These are phyloP conservation scores for Scolopax bukidnonensis DNA, from an alignment of 2,797 vertebrate genomes.

Conservation along the genomic window DNA sequence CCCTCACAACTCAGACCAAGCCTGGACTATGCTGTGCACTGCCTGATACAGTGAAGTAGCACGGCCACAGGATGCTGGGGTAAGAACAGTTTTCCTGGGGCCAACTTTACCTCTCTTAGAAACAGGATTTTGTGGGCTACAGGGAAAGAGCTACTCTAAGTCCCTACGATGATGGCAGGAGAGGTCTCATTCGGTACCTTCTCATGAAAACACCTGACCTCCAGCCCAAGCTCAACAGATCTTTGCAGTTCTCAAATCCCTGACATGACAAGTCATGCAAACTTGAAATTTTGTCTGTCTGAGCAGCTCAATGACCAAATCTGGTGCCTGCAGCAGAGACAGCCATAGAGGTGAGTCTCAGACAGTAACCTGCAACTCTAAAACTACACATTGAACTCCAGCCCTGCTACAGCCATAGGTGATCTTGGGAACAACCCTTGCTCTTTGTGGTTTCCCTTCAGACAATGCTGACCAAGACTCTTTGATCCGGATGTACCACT, in stretches of 20 bases:
- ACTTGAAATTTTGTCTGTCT: neutral
- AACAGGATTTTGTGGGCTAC: neutral
- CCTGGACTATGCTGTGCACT: neutral
- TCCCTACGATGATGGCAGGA: neutral
- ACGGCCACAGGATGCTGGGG: neutral
- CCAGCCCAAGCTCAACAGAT: neutral
- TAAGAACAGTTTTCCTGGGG: fast-evolving
- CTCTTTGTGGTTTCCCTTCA: neutral
- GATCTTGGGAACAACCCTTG: neutral
- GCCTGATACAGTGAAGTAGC: neutral
- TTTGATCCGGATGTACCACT: neutral
- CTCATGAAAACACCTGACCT: neutral
- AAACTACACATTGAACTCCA: neutral
- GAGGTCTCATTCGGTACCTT: neutral
- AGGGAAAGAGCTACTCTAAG: neutral
- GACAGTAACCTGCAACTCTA: neutral
- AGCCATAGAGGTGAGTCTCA: neutral
- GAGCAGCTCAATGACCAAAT: neutral
- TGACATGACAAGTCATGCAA: neutral
- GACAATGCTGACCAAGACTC: neutral
- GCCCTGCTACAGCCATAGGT: neutral
- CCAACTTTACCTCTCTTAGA: neutral
- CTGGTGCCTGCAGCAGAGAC: neutral
- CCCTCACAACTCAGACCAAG: neutral
- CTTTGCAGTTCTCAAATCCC: neutral